A percentile compares a stretch with the other conserved stretches of the same genome.
phyloP scores from a whole-genome alignment of 2,888 invertebrate species.

The Dione vanillae region DNA sequence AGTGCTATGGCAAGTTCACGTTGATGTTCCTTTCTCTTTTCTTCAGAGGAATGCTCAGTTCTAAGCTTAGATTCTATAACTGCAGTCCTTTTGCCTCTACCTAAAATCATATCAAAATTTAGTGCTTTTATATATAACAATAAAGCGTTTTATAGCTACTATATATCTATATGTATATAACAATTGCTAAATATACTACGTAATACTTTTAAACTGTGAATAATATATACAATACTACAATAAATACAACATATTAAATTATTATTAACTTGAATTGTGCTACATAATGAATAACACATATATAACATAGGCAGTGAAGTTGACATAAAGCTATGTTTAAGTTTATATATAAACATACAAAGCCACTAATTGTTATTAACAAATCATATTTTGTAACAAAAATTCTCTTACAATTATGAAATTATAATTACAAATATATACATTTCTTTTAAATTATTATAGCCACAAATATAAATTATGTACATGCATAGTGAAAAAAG shows the following conservation, averaged over 20 bases:
- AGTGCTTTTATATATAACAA: not conserved
- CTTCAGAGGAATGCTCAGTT: slow-evolving; percentile 97
- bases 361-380: not conserved
- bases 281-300: not conserved
- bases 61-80: slow-evolving; percentile 96
- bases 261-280: not conserved
- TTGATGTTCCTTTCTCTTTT: slow-evolving; percentile 98
- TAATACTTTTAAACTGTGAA: not conserved
- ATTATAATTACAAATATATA: not conserved
- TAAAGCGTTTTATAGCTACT: not conserved
- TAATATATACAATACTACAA: not conserved
- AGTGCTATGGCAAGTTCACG: slow-evolving; percentile 95
- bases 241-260: not conserved
- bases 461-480: not conserved
- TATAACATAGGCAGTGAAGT: no score
- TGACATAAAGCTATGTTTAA: not conserved
- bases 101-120: slow-evolving; percentile 57
- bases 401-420: not conserved
- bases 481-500: not conserved
- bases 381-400: not conserved
- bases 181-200: not conserved
- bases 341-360: not conserved
- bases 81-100: slow-evolving; percentile 92
- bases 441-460: not conserved
- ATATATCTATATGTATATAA: not conserved